phyloP scores from a whole-genome alignment of 2,113 vertebrate species.

The Pyxicephalus adspersus region DNA sequence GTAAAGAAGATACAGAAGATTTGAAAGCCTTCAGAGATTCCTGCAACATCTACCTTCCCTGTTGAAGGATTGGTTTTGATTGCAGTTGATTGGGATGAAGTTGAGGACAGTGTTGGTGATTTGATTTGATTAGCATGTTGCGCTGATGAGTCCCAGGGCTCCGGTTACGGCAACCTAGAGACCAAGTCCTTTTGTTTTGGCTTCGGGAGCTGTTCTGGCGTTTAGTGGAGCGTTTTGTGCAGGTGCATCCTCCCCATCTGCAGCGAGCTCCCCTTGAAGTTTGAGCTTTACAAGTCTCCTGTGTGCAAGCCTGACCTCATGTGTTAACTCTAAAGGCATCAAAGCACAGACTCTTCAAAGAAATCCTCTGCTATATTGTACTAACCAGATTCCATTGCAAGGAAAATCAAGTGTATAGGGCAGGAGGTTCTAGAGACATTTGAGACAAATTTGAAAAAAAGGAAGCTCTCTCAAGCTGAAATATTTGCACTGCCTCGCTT shows the following conservation, averaged over 20 bases:
- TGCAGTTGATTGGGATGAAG: conserved; percentile 21
- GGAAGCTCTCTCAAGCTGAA: too few relatives aligned
- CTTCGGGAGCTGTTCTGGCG: not conserved
- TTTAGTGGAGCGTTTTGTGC: not conserved
- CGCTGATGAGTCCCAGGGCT: conserved; percentile 23
- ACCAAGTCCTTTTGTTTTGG: conserved; percentile 40
- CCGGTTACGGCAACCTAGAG: conserved; percentile 24
- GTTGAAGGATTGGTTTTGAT: conserved; percentile 3
- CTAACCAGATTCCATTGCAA: not conserved
- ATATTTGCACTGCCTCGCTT: too few relatives aligned
- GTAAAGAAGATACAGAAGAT: not conserved
- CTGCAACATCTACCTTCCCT: not conserved
- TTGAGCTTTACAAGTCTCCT: conserved; percentile 15
- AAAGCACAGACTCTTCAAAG: not conserved
- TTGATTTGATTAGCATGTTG: conserved; percentile 6
- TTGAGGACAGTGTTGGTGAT: conserved; percentile 8
- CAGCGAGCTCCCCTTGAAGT: conserved; percentile 23
- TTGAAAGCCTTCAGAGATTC: not conserved
- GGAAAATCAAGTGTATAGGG: not conserved
- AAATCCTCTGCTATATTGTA: not conserved
- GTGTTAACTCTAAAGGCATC: conserved; percentile 28
- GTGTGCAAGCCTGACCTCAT: conserved; percentile 35
- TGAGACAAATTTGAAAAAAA: too few relatives aligned
- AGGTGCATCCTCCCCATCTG: conserved; percentile 45
- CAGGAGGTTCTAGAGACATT: too few relatives aligned